Base-by-base conservation (phyloP, 2,797 vertebrate genomes). In the Acipenser transmontanus region DNA sequence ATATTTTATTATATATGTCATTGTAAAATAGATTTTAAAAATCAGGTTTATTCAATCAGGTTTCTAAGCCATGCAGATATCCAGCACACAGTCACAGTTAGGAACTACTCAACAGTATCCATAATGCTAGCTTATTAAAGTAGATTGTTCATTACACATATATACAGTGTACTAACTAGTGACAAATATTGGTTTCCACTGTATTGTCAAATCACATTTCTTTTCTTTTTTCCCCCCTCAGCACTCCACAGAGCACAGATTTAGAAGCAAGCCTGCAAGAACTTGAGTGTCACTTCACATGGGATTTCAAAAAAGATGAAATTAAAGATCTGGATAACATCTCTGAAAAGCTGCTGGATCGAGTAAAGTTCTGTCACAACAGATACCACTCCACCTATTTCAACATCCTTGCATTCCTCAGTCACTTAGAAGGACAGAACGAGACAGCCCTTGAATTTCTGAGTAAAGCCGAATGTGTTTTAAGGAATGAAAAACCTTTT, bases 241-340 rank as follows among this genome's bases (percentile, higher is more conserved):
- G 64, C 60, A 49, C 59, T 6, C 62, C 54, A 7, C 65, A 68
- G 8, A 68, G 51, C 12, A 11, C 47, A 57, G 59, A 66, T 11
- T 66, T 85, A 76, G 71, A 82, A 54, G 51, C 63, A 51, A 76
- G 74, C 20, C 78, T 88, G 47, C 64, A 50, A 47, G 61, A 73
- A 57, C 70, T 88, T 14, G 80, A 82, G 62, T 87, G 85, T 59
- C 80, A 83, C 60, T 87, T 87, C 73, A 86, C 83, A 0, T 86
- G 86, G 87, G 50, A 68, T 0, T 74, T 85, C 0, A 64, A 72
- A 59, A 67, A 80, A 67, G 69, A 66, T 7, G 56, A 77, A 63
- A 73, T 78, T 10, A 10, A n/a, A 7, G 9, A 68, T 0, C 56
- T 66, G 1, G 1, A 1, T 7, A 62, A 69, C 34, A 50, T 76